Evolutionary conservation across 2,113 vertebrate genomes (phyloP).

Genomic region (Phylloscopus trochiloides): DNA sequence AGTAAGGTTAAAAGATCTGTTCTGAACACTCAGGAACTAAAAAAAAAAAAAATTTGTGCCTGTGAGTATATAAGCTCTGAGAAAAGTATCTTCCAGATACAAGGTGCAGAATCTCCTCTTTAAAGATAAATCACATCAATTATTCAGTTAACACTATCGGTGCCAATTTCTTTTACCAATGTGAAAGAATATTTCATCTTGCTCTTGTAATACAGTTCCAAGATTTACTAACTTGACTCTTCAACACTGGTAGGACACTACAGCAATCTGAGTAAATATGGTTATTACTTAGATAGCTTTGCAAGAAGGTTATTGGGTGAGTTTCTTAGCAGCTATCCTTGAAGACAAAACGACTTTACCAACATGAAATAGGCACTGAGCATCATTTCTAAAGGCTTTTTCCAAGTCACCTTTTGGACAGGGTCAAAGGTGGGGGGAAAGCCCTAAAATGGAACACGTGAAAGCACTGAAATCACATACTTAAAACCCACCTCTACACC

Average conservation of each 20-base stretch:
- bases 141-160: neutral
- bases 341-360: neutral
- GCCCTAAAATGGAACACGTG: neutral
- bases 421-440: fast-evolving
- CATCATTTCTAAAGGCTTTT: neutral
- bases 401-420: neutral
- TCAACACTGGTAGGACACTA: neutral
- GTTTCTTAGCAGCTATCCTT: neutral
- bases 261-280: fast-evolving
- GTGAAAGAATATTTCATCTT: neutral
- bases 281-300: neutral
- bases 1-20: neutral
- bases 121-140: neutral
- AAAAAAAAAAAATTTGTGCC: neutral
- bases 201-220: neutral
- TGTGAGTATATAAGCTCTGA: neutral
- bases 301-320: neutral
- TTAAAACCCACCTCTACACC: neutral
- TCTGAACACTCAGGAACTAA: neutral
- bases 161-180: neutral
- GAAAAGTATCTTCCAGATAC: neutral
- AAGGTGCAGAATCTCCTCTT: neutral
- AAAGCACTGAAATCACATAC: neutral
- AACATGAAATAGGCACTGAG: neutral
- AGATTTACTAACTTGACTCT: neutral